Evolutionary conservation across 2,888 invertebrate species (phyloP).

Genomic region (Podotricha telesiphe): DNA sequence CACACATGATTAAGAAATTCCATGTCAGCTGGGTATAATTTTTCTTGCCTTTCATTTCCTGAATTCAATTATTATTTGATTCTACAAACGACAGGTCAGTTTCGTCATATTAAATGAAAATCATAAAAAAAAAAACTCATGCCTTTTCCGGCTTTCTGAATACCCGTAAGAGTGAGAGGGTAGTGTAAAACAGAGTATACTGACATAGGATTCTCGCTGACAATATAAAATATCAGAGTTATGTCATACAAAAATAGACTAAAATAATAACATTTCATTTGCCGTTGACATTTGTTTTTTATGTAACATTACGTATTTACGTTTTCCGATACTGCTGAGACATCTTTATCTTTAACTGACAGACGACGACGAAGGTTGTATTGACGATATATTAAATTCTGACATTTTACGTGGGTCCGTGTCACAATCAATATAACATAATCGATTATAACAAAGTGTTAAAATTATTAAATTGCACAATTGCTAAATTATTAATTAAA

Average conservation of each 20-base stretch:
- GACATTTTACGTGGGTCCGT: slow-evolving; percentile 14
- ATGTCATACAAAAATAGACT: background rate
- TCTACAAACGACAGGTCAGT: background rate
- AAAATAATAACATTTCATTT: background rate
- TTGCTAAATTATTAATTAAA: background rate
- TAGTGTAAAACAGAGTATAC: no score
- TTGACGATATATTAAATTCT: slow-evolving; percentile 18
- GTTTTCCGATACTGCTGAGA: background rate
- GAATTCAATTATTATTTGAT: slow-evolving; percentile 5
- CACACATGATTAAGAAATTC: slow-evolving; percentile 32
- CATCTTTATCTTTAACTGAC: slow-evolving; percentile 26
- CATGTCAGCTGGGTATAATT: slow-evolving; percentile 14
- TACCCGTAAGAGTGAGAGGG: no score
- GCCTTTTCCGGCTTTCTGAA: no score
- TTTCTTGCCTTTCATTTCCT: slow-evolving; percentile 35
- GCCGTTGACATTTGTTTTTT: background rate
- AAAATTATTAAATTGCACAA: no score
- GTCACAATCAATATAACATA: no score
- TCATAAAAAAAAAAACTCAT: no score
- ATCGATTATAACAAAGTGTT: background rate
- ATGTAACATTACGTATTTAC: background rate
- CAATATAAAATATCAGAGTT: background rate
- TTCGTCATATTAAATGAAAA: background rate
- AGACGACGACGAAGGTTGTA: slow-evolving; percentile 30
- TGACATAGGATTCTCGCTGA: no score